phyloP scores from a whole-genome alignment of 1,140 invertebrate genomes.

The Thrips palmi region DNA sequence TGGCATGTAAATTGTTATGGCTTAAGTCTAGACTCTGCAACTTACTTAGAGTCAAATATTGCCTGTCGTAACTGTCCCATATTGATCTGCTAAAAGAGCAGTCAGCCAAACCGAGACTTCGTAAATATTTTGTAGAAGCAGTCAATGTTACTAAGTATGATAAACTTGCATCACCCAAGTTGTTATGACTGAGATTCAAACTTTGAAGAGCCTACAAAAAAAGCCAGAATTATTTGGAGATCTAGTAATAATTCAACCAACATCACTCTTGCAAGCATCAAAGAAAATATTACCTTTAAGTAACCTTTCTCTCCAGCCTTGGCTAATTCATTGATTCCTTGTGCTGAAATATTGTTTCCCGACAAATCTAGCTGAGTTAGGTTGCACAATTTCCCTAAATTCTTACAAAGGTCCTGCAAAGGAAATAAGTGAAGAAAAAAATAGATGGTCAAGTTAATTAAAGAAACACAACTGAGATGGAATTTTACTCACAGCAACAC shows the following conservation, averaged over 20 bases:
- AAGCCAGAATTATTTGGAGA: too few relatives aligned
- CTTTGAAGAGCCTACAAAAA: constrained; percentile 7
- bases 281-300: too few relatives aligned
- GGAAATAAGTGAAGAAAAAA: neutral
- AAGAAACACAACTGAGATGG: neutral
- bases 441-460: neutral
- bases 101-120: too few relatives aligned
- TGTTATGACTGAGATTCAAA: constrained; percentile 10
- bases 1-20: too few relatives aligned
- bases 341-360: constrained; percentile 13
- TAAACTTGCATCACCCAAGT: constrained; percentile 6
- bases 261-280: too few relatives aligned
- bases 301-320: constrained; percentile 5
- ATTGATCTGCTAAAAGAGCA: too few relatives aligned
- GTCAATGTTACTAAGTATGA: constrained; percentile 5
- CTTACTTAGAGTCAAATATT: too few relatives aligned
- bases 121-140: neutral
- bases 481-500: constrained; percentile 15
- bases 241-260: too few relatives aligned
- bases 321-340: constrained; percentile 11
- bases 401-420: constrained; percentile 6
- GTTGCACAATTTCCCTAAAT: constrained; percentile 9
- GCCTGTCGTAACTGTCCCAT: too few relatives aligned
- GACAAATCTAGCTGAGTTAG: constrained; percentile 14
- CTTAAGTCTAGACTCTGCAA: too few relatives aligned